Conservation (phyloP, 1,140 invertebrate genomes). For the Calephelis virginiensis region DNA sequence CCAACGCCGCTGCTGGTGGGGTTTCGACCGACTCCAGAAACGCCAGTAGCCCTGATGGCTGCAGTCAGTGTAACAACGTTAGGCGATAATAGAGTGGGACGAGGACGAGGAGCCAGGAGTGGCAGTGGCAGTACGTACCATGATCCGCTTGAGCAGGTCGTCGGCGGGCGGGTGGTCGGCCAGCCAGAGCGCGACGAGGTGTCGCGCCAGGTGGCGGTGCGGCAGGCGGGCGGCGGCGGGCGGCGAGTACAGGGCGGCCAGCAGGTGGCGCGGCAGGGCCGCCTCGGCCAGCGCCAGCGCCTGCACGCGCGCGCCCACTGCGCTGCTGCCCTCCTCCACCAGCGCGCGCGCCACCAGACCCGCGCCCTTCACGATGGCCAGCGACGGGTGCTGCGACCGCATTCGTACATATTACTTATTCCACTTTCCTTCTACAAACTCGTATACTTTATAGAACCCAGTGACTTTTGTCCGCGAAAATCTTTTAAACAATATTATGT, state of each 20-base stretch:
- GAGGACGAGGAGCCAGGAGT: no score
- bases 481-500: no score
- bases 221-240: constrained; percentile 79
- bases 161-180: constrained; percentile 96
- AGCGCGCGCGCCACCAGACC: constrained; percentile 98
- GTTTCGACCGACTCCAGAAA: constrained; percentile 94
- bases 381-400: constrained; percentile 89
- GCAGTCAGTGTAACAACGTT: constrained; percentile 4
- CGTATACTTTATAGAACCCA: background rate
- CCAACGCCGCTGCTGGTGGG: constrained; percentile 86
- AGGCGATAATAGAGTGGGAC: no score
- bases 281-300: constrained; percentile 97
- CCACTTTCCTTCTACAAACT: background rate
- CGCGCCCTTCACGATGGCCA: constrained; percentile 98
- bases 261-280: constrained; percentile 95
- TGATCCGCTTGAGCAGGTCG: constrained; percentile 91
- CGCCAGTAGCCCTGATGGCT: constrained; percentile 92
- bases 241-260: constrained; percentile 95
- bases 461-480: no score
- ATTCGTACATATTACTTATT: background rate
- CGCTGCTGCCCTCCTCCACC: constrained; percentile 96
- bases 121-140: constrained; percentile 81
- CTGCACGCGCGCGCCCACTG: constrained; percentile 96
- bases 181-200: constrained; percentile 98
- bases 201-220: constrained; percentile 94